Base-by-base conservation (phyloP, 1,140 invertebrate species). In the Neodiprion fabricii region DNA sequence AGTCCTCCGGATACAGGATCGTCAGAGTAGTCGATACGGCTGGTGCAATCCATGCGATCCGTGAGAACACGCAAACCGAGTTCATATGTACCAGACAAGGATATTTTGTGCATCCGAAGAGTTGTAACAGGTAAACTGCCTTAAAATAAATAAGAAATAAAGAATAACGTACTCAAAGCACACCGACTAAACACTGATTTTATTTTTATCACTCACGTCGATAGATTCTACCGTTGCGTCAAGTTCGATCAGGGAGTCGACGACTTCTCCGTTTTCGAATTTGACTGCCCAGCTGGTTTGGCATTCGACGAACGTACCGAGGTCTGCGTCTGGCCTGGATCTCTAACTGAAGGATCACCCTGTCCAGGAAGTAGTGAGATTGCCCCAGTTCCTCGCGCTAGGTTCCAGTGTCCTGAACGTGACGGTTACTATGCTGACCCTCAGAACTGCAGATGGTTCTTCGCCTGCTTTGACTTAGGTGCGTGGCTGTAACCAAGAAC, bases 391-490 rank as follows among this genome's bases (percentile, higher is more conserved):
- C 90, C 92, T 11, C 82, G 87, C 75, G 84, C 90, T 49, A 87
- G 93, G 82, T 93, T 94, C 85, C 81, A 91, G 67, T 92, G 94
- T 87, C 91, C 93, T 40, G 84, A 89, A 49, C 81, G 89, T 79
- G 87, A 91, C 85, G 90, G 93, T 21, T 93, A 94, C 80, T 96
- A 94, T 82, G 93, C 93, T 1, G 94, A 96, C 87, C 94, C 94
- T 0, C 92, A 94, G 83, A 95, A 96, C 85, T 96, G 95, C 78
- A 90, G 94, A 72, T 96, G 94, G 93, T 96, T 96, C 90, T 96
- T 95, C 82, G 94, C 95, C 21, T 96, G 95, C 85, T 85, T 94
- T 71, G 94, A 95, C 84, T 91, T 95, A 79, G 91, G 92, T 79
- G 91, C 10, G 17, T n/a, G 11, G 7, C 68, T 71, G 12, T 8